Evolutionary conservation across 2,113 vertebrate species (phyloP), one percentile per base, ranked within the genome.

Genomic region (Eleginops maclovinus): DNA sequence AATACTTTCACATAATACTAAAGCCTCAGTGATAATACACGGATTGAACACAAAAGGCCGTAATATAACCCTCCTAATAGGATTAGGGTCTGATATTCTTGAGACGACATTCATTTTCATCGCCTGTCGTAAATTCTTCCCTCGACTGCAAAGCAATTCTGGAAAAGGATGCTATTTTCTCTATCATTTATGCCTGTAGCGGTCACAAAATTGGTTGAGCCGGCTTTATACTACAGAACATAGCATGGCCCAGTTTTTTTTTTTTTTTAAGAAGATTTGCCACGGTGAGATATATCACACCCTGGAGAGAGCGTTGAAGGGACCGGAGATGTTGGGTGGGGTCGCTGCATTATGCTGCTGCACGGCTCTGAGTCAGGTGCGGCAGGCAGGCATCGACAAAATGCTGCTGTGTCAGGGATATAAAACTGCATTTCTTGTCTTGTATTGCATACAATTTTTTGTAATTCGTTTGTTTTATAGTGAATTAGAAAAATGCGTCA

Each of bases 271-370:
- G 44, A 55, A 79, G 77, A 84, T 88, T 75, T 70, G 79, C 74
- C 72, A 75, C 46, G 67, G 77, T 71, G 66, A 72, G 49, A 79
- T 47, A 11, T 87, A 64, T 67, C 61, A 21, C 84, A 82, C 75
- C 79, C 66, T 43, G 54, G 64, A 75, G 84, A 79, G 86, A 79
- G 81, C 73, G 76, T 65, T 77, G 81, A 73, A 75, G 75, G 85
- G 78, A 90, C 76, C 82, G 73, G 86, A 50, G 91, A 91, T 92
- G 85, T 94, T 94, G 94, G 94, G 94, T 95, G 94, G 93, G 94
- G 94, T 94, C 94, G 92, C 86, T 91, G 94, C 94, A 95, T 95
- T 94, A 94, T 94, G 94, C 93, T 87, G 93, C 89, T 87, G 93
- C 89, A 75, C 90, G 91, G 80, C 91, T 84, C 62, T 89, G 93